Base-by-base conservation (phyloP, 2,888 invertebrate species). In the Drosophila eohydei region DNA sequence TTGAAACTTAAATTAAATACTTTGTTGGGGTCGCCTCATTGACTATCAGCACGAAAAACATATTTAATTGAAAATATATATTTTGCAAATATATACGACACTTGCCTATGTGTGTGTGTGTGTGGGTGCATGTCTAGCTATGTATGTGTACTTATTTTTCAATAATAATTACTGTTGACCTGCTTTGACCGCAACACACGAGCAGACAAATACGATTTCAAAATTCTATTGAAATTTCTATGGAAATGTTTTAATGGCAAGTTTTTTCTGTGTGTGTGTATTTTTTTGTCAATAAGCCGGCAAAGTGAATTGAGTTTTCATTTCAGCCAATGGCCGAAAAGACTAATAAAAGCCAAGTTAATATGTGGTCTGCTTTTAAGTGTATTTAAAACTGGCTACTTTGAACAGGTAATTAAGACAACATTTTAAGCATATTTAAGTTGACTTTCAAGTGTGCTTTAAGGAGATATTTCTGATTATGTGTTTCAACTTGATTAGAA, bases 111-210 rank as follows among this genome's bases (percentile, higher is more conserved):
- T 46, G 14, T 48, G 14, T 26, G 14, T 34, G 11, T 34, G 28
- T 38, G 36, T 61, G 7, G 8, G 38, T 14, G 14, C 40, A n/a
- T 36, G n/a, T 41, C 12, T 34, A 2, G 34, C 8, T 38, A 7
- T 44, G 26, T 38, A 7, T 44, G 26, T 26, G 52, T 46, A 34
- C 40, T 50, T 74, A 51, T 55, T 59, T 74, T 51, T 21, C 30
- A 56, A 50, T 68, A 56, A 50, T 74, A 79, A 75, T 79, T 74
- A 79, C 69, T 44, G 48, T 57, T 79, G 69, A 60, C 61, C 59
- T 68, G 44, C 14, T 40, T 38, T 62, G 61, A 75, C 73, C 73
- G 36, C 63, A 63, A 21, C 36, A n/a, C 41, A 28, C 12, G 11
- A 4, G 55, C 64, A 70, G 36, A 43, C 58, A 46, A 55, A 46